phyloP scores from a whole-genome alignment of 2,797 vertebrate species.

The Buphagus erythrorhynchus region DNA sequence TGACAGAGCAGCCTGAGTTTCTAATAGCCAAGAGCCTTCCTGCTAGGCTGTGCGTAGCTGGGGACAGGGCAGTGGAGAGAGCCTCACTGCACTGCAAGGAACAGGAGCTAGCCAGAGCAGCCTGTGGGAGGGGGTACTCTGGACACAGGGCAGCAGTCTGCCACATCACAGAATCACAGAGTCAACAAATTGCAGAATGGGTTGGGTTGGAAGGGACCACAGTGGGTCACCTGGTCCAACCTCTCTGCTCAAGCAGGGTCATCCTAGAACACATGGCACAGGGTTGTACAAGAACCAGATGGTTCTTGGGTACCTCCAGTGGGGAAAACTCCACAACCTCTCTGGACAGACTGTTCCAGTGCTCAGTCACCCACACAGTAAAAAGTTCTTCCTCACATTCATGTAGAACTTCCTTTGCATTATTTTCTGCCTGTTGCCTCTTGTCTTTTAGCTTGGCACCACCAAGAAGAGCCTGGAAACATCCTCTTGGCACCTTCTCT shows the following conservation, averaged over 20 bases:
- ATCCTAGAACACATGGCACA: not conserved
- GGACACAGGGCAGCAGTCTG: not conserved
- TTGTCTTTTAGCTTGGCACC: not conserved
- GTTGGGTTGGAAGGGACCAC: not conserved
- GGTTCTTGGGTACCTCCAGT: not conserved
- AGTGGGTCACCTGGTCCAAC: not conserved
- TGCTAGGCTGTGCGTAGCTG: not conserved
- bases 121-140: not conserved
- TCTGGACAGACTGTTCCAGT: not conserved
- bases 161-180: not conserved
- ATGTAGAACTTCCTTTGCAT: not conserved
- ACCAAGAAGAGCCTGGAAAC: not conserved
- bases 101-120: not conserved
- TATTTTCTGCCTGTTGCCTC: not conserved
- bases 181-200: not conserved
- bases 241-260: not conserved
- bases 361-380: accelerated
- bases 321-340: not conserved
- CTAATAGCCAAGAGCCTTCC: not conserved
- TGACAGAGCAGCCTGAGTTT: not conserved
- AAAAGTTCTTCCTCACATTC: not conserved
- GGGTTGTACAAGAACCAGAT: not conserved
- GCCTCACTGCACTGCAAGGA: not conserved
- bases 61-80: not conserved
- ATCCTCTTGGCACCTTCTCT: not conserved